phyloP scores from a whole-genome alignment of 2,113 vertebrate species.

The Nibea albiflora region DNA sequence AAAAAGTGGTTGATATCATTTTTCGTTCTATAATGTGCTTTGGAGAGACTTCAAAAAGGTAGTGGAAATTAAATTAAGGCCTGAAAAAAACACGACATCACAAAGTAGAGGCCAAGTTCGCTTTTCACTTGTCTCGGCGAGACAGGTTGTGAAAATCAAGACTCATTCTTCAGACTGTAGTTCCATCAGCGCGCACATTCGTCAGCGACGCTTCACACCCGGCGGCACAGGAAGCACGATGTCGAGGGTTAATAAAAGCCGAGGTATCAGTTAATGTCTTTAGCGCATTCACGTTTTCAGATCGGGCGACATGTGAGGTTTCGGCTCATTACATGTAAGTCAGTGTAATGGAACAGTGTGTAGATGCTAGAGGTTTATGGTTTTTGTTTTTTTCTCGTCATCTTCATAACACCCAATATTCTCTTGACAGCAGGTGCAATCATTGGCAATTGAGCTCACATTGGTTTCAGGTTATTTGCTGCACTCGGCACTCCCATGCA shows the following conservation, averaged over 20 bases:
- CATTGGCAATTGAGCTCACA: slow-evolving; percentile 42
- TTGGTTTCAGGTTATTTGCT: slow-evolving; percentile 49
- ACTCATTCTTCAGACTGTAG: slow-evolving; percentile 27
- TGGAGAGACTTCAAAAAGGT: slow-evolving; percentile 39
- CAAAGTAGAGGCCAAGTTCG: not conserved
- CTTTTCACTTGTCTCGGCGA: not conserved
- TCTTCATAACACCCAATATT: slow-evolving; percentile 29
- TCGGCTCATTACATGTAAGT: slow-evolving; percentile 16
- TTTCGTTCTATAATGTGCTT: slow-evolving; percentile 32
- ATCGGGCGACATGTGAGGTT: slow-evolving; percentile 15
- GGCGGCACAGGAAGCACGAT: not conserved
- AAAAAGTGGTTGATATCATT: not conserved
- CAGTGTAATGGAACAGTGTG: not conserved
- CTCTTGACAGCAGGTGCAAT: slow-evolving; percentile 62
- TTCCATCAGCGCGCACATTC: slow-evolving; percentile 22
- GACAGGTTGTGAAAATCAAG: slow-evolving; percentile 25
- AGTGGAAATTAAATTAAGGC: slow-evolving; percentile 33
- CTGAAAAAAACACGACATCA: not conserved
- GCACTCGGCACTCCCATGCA: slow-evolving; percentile 28
- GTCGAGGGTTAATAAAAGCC: not conserved
- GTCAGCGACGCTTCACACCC: slow-evolving; percentile 2
- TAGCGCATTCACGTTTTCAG: not conserved
- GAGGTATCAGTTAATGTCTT: not conserved
- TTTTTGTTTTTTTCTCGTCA: slow-evolving; percentile 1
- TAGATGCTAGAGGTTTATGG: not conserved